Base-by-base conservation (phyloP, 2,797 vertebrate species). In the Dicrostonyx torquatus region DNA sequence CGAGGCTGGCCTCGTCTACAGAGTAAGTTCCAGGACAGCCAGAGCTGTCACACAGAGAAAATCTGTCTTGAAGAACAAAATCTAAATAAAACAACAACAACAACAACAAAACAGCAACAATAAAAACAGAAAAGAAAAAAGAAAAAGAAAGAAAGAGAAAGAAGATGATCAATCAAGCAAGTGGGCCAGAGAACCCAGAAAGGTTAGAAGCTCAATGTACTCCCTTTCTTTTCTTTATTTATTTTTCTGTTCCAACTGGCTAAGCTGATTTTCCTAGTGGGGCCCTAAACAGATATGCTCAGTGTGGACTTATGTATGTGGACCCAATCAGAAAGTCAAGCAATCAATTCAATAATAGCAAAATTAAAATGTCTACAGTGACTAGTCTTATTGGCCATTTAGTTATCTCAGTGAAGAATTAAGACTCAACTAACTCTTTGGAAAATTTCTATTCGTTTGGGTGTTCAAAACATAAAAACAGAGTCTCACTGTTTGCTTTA, bases 311-410 rank as follows among this genome's bases (percentile, higher is more conserved):
- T 73, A 73, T 43, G 11, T 43, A 73, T 13, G 37, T 73, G 22
- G 22, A 73, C 22, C 50, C 17, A 87, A 58, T 48, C 26, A 83
- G n/a, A 77, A 76, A 45, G 14, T 58, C 58, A 75, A 4, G 3
- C 68, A 48, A 80, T 84, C 7, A 91, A 68, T 18, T 90, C 45
- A 96, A 75, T 73, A 92, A 90, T 55, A 78, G 66, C 72, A 80
- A 92, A 73, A 76, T 58, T 29, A 26, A 76, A 87, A 55, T 34
- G 4, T 78, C 43, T 90, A 17, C 26, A 82, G 12, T 34, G 50
- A 78, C 18, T 45, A 22, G 3, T 72, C 9, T 58, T 60, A 58
- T 43, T 89, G 55, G 6, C 50, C 80, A 60, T 83, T 95, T 89
- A 18, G 17, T 84, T 84, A 77, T 6, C 9, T 78, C 55, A 73